Percentiles rank a stretch among this genome's conserved stretches.
Conservation (phyloP, 2,113 vertebrate genomes). For the Ceuthmochares aereus region DNA sequence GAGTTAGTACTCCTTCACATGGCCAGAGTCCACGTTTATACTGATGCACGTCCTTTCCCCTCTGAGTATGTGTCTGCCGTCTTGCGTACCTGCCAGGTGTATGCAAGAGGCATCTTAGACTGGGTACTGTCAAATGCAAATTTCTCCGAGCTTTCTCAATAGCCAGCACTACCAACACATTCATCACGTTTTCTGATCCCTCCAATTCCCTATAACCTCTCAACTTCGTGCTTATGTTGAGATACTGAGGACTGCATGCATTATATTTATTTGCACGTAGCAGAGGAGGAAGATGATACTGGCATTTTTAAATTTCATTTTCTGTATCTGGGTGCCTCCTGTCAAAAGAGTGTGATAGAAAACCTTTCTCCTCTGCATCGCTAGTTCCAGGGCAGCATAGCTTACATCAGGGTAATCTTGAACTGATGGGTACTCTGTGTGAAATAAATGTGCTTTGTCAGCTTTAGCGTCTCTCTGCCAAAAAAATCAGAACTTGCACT, state of each 20-base stretch:
- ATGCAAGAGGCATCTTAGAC: neutral
- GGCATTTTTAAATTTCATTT: neutral
- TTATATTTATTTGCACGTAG: neutral
- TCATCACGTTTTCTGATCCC: neutral
- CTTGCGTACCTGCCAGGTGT: neutral
- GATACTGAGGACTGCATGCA: neutral
- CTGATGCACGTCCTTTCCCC: neutral
- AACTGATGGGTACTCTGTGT: neutral
- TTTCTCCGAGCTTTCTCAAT: neutral
- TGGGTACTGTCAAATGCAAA: neutral
- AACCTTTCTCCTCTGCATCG: neutral
- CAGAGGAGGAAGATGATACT: neutral
- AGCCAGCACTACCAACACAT: neutral
- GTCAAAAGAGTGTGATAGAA: neutral
- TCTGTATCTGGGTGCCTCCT: neutral
- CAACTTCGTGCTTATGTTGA: neutral
- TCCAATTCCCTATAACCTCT: neutral
- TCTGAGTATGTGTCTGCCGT: neutral
- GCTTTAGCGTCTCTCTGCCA: conserved; percentile 46
- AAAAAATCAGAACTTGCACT: neutral
- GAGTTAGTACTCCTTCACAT: neutral
- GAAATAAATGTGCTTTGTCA: conserved; percentile 12
- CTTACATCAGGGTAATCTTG: neutral
- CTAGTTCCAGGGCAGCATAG: neutral
- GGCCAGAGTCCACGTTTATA: neutral